phyloP scores from a whole-genome alignment of 2,888 invertebrate genomes.

The Drosophila ustulata region DNA sequence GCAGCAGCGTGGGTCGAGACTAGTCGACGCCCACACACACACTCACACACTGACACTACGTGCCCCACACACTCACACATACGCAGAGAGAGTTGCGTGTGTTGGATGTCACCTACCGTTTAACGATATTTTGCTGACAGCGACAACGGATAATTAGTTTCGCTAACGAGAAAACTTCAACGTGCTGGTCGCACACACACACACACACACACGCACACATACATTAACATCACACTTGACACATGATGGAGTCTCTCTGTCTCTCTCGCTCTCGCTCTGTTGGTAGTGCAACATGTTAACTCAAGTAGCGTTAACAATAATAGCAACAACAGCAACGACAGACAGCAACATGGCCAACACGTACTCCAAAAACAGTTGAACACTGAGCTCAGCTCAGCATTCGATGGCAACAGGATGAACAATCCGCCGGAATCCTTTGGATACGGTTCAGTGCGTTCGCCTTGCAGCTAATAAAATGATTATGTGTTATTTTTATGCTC shows the following conservation, averaged over 20 bases:
- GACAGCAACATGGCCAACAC: conserved; percentile 57
- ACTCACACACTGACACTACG: neutral
- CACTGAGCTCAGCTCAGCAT: conserved; percentile 9
- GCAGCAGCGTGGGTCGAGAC: conserved; percentile 16
- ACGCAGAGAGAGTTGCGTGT: conserved; percentile 42
- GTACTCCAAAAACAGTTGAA: conserved; percentile 35
- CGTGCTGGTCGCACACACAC: conserved; percentile 54
- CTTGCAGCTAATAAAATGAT: conserved; percentile 77
- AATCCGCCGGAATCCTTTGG: conserved; percentile 61
- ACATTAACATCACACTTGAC: conserved; percentile 47
- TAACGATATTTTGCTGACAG: conserved; percentile 81
- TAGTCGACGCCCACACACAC: conserved; percentile 2
- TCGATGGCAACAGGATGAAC: conserved; percentile 63
- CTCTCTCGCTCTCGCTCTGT: neutral
- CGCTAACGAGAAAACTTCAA: conserved; percentile 83
- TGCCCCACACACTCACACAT: neutral
- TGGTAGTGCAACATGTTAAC: conserved; percentile 75
- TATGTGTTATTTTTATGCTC: conserved; percentile 78
- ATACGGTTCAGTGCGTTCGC: conserved; percentile 57
- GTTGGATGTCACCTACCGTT: conserved; percentile 73
- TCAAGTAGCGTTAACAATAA: conserved; percentile 64
- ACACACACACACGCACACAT: conserved; percentile 23
- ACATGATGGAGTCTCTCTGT: conserved; percentile 55
- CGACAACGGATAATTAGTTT: conserved; percentile 82
- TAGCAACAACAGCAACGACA: conserved; percentile 46